phyloP scores from a whole-genome alignment of 2,888 invertebrate species.

The Harpagoxenus sublaevis region DNA sequence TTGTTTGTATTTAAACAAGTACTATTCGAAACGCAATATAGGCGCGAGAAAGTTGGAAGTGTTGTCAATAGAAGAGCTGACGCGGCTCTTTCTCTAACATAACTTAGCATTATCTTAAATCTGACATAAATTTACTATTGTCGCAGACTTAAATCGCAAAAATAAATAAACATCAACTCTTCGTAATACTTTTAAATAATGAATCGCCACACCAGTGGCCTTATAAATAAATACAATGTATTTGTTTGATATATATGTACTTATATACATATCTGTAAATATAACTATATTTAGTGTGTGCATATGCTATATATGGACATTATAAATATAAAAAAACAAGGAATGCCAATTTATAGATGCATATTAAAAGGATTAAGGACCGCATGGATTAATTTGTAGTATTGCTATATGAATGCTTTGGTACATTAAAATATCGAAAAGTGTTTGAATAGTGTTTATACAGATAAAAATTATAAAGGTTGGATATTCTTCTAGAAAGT shows the following conservation, averaged over 20 bases:
- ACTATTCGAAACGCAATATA: conserved; percentile 7
- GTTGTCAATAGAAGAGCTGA: neutral
- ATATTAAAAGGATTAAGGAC: conserved; percentile 34
- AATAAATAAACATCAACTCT: conserved; percentile 18
- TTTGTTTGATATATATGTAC: neutral
- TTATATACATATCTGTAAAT: neutral
- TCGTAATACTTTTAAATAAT: neutral
- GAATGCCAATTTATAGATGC: conserved; percentile 36
- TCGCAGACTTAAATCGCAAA: neutral
- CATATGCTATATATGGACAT: neutral
- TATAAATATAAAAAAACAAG: conserved; percentile 22
- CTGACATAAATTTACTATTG: conserved; percentile 23
- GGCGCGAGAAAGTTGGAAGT: conserved; percentile 18
- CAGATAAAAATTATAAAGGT: conserved; percentile 32
- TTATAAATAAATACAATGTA: conserved; percentile 25
- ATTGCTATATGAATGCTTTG: conserved; percentile 55
- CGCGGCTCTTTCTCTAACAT: neutral
- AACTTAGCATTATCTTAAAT: conserved; percentile 22
- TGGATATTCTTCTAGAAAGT: conserved; percentile 40
- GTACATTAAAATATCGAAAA: conserved; percentile 42
- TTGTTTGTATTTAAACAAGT: neutral
- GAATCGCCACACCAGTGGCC: neutral
- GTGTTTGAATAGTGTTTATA: conserved; percentile 20
- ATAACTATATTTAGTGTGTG: neutral
- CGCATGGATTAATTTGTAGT: conserved; percentile 37